Percentiles rank a stretch among this genome's conserved stretches.
These are phyloP conservation scores for Muricea muricata DNA, from an alignment of 92 coral and sea anemone species.

Conservation along the genomic window DNA sequence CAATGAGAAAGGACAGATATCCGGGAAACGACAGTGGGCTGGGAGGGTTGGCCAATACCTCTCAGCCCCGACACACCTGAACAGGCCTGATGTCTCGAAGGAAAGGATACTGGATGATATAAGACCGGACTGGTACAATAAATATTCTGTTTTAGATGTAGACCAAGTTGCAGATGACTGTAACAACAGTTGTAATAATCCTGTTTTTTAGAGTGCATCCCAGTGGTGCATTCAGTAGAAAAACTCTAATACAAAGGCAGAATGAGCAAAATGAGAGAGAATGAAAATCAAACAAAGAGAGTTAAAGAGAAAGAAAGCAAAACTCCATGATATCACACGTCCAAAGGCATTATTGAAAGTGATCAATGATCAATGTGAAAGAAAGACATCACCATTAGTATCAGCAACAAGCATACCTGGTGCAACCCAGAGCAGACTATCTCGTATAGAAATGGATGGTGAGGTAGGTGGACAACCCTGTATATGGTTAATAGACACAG, in stretches of 20 bases:
- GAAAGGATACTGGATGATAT: neutral
- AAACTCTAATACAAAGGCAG: neutral
- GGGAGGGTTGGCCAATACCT: no score
- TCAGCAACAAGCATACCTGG: neutral
- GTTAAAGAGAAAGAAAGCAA: neutral
- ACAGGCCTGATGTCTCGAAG: neutral
- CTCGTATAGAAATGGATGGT: neutral
- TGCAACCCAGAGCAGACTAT: neutral
- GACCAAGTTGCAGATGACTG: neutral
- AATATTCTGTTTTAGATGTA: neutral
- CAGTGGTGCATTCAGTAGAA: neutral
- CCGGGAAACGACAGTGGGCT: no score
- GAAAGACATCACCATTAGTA: neutral
- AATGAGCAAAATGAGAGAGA: neutral
- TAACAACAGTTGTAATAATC: neutral
- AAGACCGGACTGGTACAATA: neutral
- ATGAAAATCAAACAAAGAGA: neutral
- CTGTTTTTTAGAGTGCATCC: neutral
- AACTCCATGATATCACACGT: neutral
- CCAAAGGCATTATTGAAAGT: neutral
- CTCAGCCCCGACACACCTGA: no score
- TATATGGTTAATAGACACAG: no score
- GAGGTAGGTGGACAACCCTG: neutral
- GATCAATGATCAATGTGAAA: neutral
- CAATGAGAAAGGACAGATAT: neutral